Conservation (phyloP, 2,113 vertebrate species). For the Daphoenositta chrysoptera region DNA sequence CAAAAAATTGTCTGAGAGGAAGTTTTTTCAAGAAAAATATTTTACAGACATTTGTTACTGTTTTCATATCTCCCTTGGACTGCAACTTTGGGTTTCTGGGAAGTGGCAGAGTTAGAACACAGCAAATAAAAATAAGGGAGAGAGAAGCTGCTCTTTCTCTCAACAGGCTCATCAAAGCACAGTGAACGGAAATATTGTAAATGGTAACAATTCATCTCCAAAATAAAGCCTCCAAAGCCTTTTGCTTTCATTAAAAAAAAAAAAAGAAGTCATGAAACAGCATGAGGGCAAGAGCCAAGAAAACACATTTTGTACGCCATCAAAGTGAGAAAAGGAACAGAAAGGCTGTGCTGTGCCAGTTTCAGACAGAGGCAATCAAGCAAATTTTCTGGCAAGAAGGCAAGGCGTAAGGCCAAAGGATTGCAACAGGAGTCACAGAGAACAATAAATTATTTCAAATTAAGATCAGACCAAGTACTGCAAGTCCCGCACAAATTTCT, state of each 20-base stretch:
- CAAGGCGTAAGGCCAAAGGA: not conserved
- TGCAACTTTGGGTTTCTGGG: slow-evolving; percentile 30
- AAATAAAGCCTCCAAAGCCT: slow-evolving; percentile 59
- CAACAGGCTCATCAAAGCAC: slow-evolving; percentile 56
- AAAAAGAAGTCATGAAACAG: slow-evolving; percentile 42
- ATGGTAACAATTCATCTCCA: slow-evolving; percentile 46
- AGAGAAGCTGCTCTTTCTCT: slow-evolving; percentile 41
- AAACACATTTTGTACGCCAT: slow-evolving; percentile 40
- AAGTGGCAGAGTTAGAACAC: slow-evolving; percentile 49
- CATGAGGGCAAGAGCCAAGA: slow-evolving; percentile 53
- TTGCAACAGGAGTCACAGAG: slow-evolving; percentile 26
- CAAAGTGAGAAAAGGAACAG: slow-evolving; percentile 61
- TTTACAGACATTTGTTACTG: slow-evolving; percentile 55
- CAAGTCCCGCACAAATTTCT: not conserved
- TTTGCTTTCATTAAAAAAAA: slow-evolving; percentile 49
- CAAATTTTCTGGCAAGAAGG: slow-evolving; percentile 38
- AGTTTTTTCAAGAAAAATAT: slow-evolving; percentile 49
- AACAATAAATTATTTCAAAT: slow-evolving; percentile 36
- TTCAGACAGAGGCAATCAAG: slow-evolving; percentile 38
- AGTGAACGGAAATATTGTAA: slow-evolving; percentile 62
- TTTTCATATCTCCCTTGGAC: slow-evolving; percentile 59
- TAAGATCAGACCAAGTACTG: slow-evolving; percentile 5
- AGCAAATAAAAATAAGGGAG: slow-evolving; percentile 65
- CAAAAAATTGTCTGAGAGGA: slow-evolving; percentile 26
- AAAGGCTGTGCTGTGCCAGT: slow-evolving; percentile 22